Evolutionary conservation across 2,888 invertebrate genomes (phyloP).

Genomic region (Julus scanicus): DNA sequence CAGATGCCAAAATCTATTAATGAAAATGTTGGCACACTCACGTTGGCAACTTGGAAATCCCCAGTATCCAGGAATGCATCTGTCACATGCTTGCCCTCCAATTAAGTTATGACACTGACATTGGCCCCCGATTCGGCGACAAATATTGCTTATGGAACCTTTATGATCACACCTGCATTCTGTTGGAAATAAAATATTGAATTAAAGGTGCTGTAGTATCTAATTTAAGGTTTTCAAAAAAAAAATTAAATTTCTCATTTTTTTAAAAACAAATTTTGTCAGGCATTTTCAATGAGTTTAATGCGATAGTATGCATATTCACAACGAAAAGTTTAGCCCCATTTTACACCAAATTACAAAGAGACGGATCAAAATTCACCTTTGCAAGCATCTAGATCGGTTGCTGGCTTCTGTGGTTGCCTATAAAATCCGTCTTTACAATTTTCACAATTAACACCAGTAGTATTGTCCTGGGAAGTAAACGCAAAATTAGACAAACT

Average conservation of each 20-base stretch:
- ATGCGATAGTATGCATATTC: no score
- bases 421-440: not conserved
- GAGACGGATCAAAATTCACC: not conserved
- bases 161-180: not conserved
- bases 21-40: not conserved
- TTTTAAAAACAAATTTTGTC: no score
- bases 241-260: not conserved
- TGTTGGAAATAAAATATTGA: not conserved
- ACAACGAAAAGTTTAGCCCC: no score
- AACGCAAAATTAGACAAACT: not conserved
- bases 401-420: not conserved
- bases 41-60: constrained; percentile 38
- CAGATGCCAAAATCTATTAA: not conserved
- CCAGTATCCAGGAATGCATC: constrained; percentile 7
- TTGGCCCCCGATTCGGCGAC: not conserved
- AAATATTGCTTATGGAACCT: not conserved
- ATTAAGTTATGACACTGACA: not conserved
- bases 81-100: not conserved
- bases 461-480: not conserved
- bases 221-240: no score
- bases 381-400: not conserved
- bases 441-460: not conserved
- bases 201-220: not conserved
- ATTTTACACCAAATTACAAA: no score
- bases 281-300: no score